These are phyloP conservation scores for Drosophila mayaguana DNA, from an alignment of 2,888 invertebrate genomes.

Conservation along the genomic window DNA sequence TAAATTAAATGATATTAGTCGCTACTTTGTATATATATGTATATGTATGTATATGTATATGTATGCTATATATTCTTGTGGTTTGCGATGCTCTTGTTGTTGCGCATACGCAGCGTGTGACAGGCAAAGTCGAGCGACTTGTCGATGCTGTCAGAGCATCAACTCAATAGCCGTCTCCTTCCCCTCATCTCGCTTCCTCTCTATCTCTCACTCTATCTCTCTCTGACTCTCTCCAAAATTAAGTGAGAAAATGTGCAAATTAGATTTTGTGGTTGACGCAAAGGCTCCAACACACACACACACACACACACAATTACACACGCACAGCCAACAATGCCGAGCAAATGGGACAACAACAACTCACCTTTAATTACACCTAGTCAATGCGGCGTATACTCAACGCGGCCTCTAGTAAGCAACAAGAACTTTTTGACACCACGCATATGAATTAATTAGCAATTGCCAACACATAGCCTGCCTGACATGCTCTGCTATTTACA, in stretches of 20 bases:
- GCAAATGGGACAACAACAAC: conserved; percentile 14
- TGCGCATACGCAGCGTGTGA: conserved; percentile 52
- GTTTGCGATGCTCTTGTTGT: conserved; percentile 32
- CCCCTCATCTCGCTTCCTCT: background rate
- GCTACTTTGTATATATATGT: conserved; percentile 47
- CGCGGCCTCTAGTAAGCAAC: conserved; percentile 27
- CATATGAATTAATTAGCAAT: conserved; percentile 73
- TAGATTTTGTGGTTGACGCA: conserved; percentile 62
- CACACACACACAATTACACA: conserved; percentile 16
- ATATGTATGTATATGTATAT: background rate
- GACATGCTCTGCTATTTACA: conserved; percentile 25
- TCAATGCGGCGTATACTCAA: conserved; percentile 44
- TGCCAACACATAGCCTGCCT: conserved; percentile 35
- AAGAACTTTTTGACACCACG: conserved; percentile 55
- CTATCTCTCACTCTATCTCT: conserved; percentile 25
- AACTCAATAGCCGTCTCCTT: conserved; percentile 42
- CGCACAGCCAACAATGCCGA: conserved; percentile 13
- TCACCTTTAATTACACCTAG: conserved; percentile 56
- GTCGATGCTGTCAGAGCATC: conserved; percentile 50
- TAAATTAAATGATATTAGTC: conserved; percentile 71
- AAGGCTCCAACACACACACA: conserved; percentile 27
- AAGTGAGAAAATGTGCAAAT: conserved; percentile 73
- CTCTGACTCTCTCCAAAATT: conserved; percentile 46
- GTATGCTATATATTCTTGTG: conserved; percentile 27
- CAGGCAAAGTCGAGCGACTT: conserved; percentile 36